These are phyloP conservation scores for Nasonovia ribisnigri DNA, from an alignment of 2,888 invertebrate species.

Conservation along the genomic window DNA sequence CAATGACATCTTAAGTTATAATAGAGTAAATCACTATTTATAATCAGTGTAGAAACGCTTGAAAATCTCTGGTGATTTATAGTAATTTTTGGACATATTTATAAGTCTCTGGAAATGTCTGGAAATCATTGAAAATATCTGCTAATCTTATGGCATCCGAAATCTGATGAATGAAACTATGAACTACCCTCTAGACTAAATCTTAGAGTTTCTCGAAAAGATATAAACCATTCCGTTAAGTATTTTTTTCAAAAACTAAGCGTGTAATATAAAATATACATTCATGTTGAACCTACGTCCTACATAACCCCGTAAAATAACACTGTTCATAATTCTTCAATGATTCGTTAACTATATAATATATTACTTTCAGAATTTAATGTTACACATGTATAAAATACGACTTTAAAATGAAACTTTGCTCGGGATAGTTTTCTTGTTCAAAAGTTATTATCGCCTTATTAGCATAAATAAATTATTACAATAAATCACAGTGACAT, in stretches of 20 bases:
- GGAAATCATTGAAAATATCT: not conserved
- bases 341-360: not conserved
- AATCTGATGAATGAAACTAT: not conserved
- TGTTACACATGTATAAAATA: not conserved
- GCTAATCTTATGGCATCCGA: not conserved
- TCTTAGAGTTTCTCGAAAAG: not conserved
- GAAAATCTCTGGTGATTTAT: no score
- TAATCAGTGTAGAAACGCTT: no score
- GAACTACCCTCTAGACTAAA: not conserved
- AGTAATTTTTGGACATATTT: no score
- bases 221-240: not conserved
- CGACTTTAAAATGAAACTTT: not conserved
- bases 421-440: not conserved
- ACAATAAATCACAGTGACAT: not conserved
- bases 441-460: not conserved
- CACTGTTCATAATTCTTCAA: not conserved
- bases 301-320: not conserved
- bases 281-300: not conserved
- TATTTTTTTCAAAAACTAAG: not conserved
- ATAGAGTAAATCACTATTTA: no score
- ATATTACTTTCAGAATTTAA: not conserved
- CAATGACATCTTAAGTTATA: no score
- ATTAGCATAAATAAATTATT: constrained; percentile 17
- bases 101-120: no score
- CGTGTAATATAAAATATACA: not conserved